Percentiles rank a stretch among this genome's conserved stretches.
Evolutionary conservation across 1,140 invertebrate genomes (phyloP).

Genomic region (Ericerus pela): DNA sequence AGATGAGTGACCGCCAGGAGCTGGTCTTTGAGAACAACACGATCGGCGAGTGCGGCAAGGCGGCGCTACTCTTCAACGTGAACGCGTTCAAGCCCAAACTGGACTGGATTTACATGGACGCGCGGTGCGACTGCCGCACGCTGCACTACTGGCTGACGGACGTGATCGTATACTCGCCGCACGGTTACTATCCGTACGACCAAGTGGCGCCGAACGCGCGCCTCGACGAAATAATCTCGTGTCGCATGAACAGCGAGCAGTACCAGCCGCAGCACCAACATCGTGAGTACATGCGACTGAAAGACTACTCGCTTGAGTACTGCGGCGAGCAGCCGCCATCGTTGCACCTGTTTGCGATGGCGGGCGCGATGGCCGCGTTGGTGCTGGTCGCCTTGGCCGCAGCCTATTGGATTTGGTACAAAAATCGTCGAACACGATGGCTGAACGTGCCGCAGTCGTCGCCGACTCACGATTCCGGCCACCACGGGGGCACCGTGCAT

Average conservation of each 20-base stretch:
- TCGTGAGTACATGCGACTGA: slow-evolving; percentile 10
- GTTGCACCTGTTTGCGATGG: slow-evolving; percentile 30
- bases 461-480: slow-evolving; percentile 24
- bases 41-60: slow-evolving; percentile 36
- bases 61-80: slow-evolving; percentile 41
- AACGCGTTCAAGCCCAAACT: slow-evolving; percentile 37
- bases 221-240: slow-evolving; percentile 20
- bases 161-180: slow-evolving; percentile 32
- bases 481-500: too few relatives aligned
- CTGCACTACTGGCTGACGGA: slow-evolving; percentile 33
- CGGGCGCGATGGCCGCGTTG: slow-evolving; percentile 18
- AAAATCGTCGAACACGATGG: slow-evolving; percentile 30
- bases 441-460: slow-evolving; percentile 33
- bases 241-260: slow-evolving; percentile 16
- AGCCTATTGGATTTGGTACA: slow-evolving; percentile 24
- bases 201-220: slow-evolving; percentile 16
- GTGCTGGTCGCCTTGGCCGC: slow-evolving; percentile 20
- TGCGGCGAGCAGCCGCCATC: slow-evolving; percentile 25
- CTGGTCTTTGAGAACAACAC: slow-evolving; percentile 49
- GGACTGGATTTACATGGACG: slow-evolving; percentile 40
- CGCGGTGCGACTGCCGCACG: slow-evolving; percentile 41
- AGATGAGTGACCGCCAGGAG: slow-evolving; percentile 30
- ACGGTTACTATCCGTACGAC: slow-evolving; percentile 20
- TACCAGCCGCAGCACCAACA: too few relatives aligned
- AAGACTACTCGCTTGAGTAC: slow-evolving; percentile 20